phyloP scores from a whole-genome alignment of 2,113 vertebrate genomes.

The Bambusicola thoracicus region DNA sequence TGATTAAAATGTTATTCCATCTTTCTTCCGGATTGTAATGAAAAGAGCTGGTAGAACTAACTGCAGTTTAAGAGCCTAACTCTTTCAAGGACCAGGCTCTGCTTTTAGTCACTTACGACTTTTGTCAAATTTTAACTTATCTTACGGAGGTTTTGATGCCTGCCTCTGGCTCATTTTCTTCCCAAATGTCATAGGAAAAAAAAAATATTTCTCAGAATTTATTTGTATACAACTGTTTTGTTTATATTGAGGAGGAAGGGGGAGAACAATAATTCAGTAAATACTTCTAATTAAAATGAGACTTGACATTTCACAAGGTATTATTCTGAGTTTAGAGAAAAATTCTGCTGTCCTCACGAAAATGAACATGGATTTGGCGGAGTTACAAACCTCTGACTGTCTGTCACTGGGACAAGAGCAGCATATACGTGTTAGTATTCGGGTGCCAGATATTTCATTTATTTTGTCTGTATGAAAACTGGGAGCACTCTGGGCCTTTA shows the following conservation, averaged over 20 bases:
- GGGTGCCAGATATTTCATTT: not conserved
- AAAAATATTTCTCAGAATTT: not conserved
- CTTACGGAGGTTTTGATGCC: not conserved
- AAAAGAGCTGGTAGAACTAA: not conserved
- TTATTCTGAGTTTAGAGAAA: not conserved
- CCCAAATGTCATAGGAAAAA: not conserved
- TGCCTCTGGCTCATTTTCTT: not conserved
- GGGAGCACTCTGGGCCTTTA: not conserved
- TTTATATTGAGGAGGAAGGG: not conserved
- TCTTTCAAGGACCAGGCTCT: not conserved
- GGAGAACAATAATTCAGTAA: not conserved
- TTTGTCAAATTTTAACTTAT: not conserved
- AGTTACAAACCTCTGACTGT: not conserved
- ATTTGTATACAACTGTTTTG: not conserved
- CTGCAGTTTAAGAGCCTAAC: not conserved
- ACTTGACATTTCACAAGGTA: not conserved
- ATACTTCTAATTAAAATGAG: not conserved
- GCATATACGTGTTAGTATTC: not conserved
- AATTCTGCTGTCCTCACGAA: not conserved
- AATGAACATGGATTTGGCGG: not conserved
- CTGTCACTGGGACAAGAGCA: not conserved
- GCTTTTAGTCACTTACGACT: not conserved
- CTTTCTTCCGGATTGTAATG: not conserved
- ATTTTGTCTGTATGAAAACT: not conserved
- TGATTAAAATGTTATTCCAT: conserved; percentile 18